Evolutionary conservation across 2,113 vertebrate genomes (phyloP), one percentile per base, ranked within the genome.

Genomic region (Paramormyrops kingsleyae): DNA sequence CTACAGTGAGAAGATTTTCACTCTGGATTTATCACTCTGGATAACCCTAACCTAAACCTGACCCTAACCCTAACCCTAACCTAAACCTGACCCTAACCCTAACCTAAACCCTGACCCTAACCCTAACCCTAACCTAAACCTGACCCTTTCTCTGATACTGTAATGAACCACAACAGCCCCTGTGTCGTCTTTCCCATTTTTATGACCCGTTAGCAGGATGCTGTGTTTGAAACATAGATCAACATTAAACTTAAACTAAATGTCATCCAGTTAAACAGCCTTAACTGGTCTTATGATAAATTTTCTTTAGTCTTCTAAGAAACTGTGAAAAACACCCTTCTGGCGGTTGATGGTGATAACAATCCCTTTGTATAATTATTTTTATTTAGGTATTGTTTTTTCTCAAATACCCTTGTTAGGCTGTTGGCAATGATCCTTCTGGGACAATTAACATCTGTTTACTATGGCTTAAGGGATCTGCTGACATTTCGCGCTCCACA

Each of bases 401-500:
- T 87, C 15, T n/a, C 46, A 77, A 27, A 21, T 70, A 17, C 70
- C 35, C 35, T n/a, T 44, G 77, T 85, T 21, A 44, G 7, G 19
- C 50, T n/a, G 2, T 15, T 13, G 27, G n/a, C 17, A 9, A 17
- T 35, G 17, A 62, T 53, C 83, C 87, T 85, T 13, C 47, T 77
- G 42, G 50, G 88, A 77, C 74, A 89, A 90, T 93, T 92, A 93
- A 66, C 47, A 53, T 70, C 2, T 53, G 74, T 47, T 49, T 42
- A 62, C 59, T 7, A 44, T 90, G 77, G 52, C 90, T 89, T 90
- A 52, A n/a, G 90, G 92, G 92, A 91, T 35, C 83, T 31, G 49
- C 62, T 93, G 92, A 92, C 92, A 92, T 93, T 93, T 93, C 15
- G 13, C 27, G 21, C 83, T 92, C 91, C 87, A 1, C 47, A 42